Conservation (phyloP, 2,888 invertebrate species). For the Patella caerulea region DNA sequence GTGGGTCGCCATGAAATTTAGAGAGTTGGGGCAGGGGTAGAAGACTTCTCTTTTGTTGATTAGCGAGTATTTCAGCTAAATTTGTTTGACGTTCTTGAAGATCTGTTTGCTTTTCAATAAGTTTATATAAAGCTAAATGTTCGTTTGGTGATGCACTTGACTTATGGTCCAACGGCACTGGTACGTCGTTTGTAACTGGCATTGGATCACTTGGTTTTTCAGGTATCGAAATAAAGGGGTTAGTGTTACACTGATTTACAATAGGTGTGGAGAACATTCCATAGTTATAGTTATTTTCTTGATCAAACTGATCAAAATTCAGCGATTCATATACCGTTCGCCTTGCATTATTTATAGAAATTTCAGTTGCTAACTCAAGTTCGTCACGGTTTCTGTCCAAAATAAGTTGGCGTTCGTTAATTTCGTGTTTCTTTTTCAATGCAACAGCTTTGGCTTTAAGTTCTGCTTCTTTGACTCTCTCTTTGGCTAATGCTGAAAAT, state of each 20-base stretch:
- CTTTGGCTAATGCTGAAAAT: neutral
- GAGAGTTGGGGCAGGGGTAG: neutral
- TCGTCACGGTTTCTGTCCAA: neutral
- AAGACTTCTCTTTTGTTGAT: constrained; percentile 1
- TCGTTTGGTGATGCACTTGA: neutral
- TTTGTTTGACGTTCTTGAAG: neutral
- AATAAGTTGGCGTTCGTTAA: neutral
- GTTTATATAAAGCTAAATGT: neutral
- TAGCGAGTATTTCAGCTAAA: neutral
- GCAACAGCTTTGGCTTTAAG: neutral
- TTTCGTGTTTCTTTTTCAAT: neutral
- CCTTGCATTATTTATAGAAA: neutral
- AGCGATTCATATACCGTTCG: neutral
- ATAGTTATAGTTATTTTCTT: neutral
- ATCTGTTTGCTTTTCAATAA: neutral
- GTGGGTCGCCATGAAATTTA: neutral
- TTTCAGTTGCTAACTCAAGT: neutral
- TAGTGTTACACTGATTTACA: neutral
- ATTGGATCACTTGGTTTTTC: neutral
- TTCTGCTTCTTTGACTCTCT: neutral
- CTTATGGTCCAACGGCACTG: no score
- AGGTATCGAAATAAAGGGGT: neutral
- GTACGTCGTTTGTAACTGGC: no score
- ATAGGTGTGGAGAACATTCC: neutral
- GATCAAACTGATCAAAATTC: no score